Evolutionary conservation across 2,113 vertebrate genomes (phyloP).

Genomic region (Butastur rufipennis): DNA sequence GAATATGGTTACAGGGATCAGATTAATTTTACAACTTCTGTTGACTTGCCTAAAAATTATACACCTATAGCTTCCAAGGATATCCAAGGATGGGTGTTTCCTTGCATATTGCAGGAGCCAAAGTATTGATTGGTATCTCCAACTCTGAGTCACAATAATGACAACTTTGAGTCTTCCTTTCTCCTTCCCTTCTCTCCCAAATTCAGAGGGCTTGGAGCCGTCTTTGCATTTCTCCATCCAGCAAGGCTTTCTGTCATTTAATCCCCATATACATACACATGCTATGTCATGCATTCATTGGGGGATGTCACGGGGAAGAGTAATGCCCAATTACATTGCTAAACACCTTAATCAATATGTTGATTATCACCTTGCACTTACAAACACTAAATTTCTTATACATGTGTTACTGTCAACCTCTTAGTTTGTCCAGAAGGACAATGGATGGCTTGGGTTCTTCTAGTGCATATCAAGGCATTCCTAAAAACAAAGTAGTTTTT

Average conservation of each 20-base stretch:
- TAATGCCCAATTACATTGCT: not conserved
- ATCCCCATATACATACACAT: not conserved
- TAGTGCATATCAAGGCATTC: not conserved
- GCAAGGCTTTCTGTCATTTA: not conserved
- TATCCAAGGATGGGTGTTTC: not conserved
- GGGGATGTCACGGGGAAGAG: not conserved
- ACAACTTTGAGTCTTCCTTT: not conserved
- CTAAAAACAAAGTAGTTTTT: not conserved
- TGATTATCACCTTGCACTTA: not conserved
- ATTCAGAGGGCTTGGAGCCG: not conserved
- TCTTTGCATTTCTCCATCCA: not conserved
- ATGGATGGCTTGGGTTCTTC: not conserved
- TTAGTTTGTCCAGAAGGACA: not conserved
- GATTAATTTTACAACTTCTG: not conserved
- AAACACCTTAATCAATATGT: not conserved
- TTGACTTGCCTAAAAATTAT: not conserved
- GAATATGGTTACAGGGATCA: not conserved
- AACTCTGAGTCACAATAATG: not conserved
- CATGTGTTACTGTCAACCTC: accelerated
- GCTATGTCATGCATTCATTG: not conserved
- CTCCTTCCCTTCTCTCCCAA: not conserved
- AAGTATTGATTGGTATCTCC: not conserved
- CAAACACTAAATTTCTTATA: not conserved
- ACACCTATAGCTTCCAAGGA: not conserved
- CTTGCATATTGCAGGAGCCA: not conserved